A percentile compares a stretch with the other conserved stretches of the same genome.
Evolutionary conservation across 2,797 vertebrate species (phyloP).

Genomic region (Myiotriccus ornatus): DNA sequence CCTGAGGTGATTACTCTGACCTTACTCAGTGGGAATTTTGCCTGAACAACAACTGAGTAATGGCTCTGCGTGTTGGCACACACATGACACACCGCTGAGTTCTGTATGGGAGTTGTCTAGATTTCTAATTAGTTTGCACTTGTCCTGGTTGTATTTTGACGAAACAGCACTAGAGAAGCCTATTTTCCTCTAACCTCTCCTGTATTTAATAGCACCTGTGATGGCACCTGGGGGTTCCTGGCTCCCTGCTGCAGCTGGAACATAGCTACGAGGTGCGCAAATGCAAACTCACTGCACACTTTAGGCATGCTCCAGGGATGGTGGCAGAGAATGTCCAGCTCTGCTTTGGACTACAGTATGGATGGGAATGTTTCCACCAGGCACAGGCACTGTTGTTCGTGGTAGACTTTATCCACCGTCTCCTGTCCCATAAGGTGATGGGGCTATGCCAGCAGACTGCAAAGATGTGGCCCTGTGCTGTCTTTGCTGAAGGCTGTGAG

Average conservation of each 20-base stretch:
- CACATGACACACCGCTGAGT: constrained; percentile 45
- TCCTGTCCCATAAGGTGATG: neutral
- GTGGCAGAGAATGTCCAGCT: neutral
- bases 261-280: neutral
- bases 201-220: neutral
- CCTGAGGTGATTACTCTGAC: constrained; percentile 50
- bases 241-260: neutral
- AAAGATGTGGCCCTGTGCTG: neutral
- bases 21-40: constrained; percentile 67
- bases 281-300: neutral
- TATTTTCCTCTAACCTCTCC: neutral
- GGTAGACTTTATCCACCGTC: neutral
- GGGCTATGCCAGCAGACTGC: neutral
- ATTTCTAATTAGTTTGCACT: constrained; percentile 62
- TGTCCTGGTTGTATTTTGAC: constrained; percentile 30
- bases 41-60: constrained; percentile 69
- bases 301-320: neutral
- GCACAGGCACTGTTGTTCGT: neutral
- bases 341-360: neutral
- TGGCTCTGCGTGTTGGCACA: constrained; percentile 48
- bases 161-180: constrained; percentile 12
- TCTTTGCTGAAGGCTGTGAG: neutral
- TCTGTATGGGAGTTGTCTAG: constrained; percentile 61
- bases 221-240: neutral
- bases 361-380: neutral